Evolutionary conservation across 92 coral and sea anemone genomes (phyloP), one percentile per base, ranked within the genome.

Genomic region (Parazoanthus swiftii): DNA sequence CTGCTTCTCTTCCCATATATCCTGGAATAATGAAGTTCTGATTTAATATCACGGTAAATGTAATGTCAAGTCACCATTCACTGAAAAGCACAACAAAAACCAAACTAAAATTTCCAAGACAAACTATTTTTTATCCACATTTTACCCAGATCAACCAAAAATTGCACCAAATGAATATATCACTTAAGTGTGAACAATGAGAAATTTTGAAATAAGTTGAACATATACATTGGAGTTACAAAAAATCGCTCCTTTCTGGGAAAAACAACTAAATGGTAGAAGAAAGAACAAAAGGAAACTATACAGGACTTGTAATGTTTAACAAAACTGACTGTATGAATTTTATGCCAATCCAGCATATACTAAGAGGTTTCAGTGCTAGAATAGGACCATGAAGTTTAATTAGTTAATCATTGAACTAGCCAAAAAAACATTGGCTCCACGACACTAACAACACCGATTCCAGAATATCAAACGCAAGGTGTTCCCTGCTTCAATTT

Each of bases 1-100:
- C 81, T 97, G 98, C 86, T 97, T 97, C 88, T 95, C 95, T 76
- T 95, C 96, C 99, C 99, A 97, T 23, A 97, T 92, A 86, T 97
- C 99, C 99, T 97, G 75, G 77, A 92, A 77, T 21, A 25, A 21
- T 26, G 20, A 63, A 63, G 21, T 63, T 25, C 70, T 63, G 70
- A 63, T 63, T 20, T 20, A 26, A 63, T 63, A 20, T 21, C 70
- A 63, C 26, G 26, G 26, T 38, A 76, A 13, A 38, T 50, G 73
- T 78, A 42, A 76, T 16, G 46, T 54, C 59, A 54, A 54, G 20
- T 43, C 26, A 15, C 74, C 1, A 29, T 67, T 84, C 1, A 33
- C 14, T 18, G 8, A 76, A 77, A 8, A 20, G 4, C 18, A 26
- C 16, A 42, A 78, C 48, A 75, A 74, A 76, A 43, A 63, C 10